Conservation (phyloP, 2,888 invertebrate genomes). For the Mystacides longicornis region DNA sequence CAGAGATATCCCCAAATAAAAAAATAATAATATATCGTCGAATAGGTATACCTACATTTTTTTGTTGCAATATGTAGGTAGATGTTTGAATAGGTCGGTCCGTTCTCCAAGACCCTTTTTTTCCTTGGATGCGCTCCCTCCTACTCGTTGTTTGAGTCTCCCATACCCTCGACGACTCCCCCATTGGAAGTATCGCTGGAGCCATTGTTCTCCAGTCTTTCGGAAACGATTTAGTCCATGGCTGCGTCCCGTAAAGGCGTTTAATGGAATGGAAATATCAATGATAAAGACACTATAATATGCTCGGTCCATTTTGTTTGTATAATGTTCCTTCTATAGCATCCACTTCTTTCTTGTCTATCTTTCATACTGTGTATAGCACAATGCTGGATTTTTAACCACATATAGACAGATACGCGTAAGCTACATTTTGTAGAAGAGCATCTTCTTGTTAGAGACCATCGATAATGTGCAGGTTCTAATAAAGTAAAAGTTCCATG, state of each 20-base stretch:
- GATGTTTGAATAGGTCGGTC: no score
- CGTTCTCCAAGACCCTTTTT: no score
- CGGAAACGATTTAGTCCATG: constrained; percentile 24
- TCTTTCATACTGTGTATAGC: no score
- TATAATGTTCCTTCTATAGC: constrained; percentile 8
- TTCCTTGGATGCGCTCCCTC: not conserved
- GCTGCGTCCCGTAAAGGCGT: constrained; percentile 23
- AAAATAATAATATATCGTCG: no score
- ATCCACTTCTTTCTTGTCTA: not conserved
- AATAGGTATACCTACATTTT: not conserved
- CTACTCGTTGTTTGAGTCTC: not conserved
- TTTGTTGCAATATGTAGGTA: not conserved
- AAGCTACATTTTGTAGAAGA: no score
- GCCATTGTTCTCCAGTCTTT: constrained; percentile 25
- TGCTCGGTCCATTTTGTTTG: constrained; percentile 26
- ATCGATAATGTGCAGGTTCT: no score
- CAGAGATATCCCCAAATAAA: no score
- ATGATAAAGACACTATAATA: constrained; percentile 26
- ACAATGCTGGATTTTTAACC: no score
- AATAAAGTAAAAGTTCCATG: no score
- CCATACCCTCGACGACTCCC: not conserved
- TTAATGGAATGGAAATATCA: constrained; percentile 27
- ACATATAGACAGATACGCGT: no score
- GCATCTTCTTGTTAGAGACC: no score
- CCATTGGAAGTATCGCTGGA: not conserved